phyloP scores from a whole-genome alignment of 2,797 vertebrate species.

The Borostomias antarcticus region DNA sequence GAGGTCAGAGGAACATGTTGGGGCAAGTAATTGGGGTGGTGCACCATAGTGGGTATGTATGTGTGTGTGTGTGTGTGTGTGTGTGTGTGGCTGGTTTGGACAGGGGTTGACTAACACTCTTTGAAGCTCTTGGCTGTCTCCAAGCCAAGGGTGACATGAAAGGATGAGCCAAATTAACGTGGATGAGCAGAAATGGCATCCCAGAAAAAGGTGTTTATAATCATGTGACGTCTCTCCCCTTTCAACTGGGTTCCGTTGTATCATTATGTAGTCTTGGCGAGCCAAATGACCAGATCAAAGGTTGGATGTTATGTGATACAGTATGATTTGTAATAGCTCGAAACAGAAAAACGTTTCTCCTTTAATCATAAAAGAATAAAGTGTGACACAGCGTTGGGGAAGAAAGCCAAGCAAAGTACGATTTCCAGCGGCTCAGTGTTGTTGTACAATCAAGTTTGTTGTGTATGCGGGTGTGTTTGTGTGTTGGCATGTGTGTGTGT shows the following conservation, averaged over 20 bases:
- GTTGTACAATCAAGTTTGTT: no score
- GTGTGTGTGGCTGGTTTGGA: background rate
- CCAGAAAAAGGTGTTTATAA: constrained; percentile 43
- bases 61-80: constrained; percentile 7
- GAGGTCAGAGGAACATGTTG: constrained; percentile 1
- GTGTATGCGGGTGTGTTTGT: constrained; percentile 1
- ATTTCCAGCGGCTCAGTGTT: background rate
- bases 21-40: no score
- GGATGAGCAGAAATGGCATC: constrained; percentile 34
- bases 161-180: constrained; percentile 51
- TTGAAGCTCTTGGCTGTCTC: constrained; percentile 65
- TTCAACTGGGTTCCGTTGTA: constrained; percentile 39
- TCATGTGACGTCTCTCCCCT: constrained; percentile 42
- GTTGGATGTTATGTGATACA: constrained; percentile 3
- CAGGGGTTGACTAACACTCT: constrained; percentile 47
- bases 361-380: constrained; percentile 4
- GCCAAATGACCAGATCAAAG: background rate
- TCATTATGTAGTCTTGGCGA: constrained; percentile 1
- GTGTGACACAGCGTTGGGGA: constrained; percentile 5
- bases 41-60: constrained; percentile 17
- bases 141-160: constrained; percentile 65
- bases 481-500: background rate
- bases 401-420: constrained; percentile 17
- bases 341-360: constrained; percentile 22
- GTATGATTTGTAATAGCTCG: background rate